These are phyloP conservation scores for Coregonus sp. DNA, from an alignment of 2,797 vertebrate genomes.

Conservation along the genomic window DNA sequence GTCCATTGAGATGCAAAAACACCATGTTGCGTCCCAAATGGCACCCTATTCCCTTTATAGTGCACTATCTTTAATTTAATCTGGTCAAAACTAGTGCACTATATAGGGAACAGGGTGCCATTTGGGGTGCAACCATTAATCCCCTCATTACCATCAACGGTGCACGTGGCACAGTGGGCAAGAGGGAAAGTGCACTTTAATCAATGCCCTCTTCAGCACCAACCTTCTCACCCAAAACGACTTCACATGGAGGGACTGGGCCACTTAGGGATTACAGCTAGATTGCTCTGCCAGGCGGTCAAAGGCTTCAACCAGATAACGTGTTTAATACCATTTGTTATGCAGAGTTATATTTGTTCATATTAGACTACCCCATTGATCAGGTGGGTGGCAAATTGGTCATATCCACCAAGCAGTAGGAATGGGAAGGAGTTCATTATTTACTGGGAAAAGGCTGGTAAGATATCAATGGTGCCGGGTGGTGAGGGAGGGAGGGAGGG, in stretches of 20 bases:
- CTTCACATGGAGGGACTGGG: conserved; percentile 23
- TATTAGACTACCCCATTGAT: background rate
- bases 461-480: background rate
- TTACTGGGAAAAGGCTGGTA: background rate
- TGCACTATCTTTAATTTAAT: background rate
- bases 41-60: background rate
- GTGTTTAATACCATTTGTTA: conserved; percentile 35
- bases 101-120: background rate
- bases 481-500: background rate
- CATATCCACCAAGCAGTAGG: background rate
- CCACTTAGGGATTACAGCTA: conserved; percentile 10
- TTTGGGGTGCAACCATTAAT: conserved; percentile 17
- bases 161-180: conserved; percentile 50
- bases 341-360: conserved; percentile 5
- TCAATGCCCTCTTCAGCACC: conserved; percentile 45
- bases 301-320: conserved; percentile 23
- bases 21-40: conserved; percentile 12
- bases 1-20: conserved; percentile 58
- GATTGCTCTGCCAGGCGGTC: conserved; percentile 35
- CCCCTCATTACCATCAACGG: conserved; percentile 61
- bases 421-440: background rate
- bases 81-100: background rate
- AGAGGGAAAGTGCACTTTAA: conserved; percentile 48
- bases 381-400: background rate
- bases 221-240: conserved; percentile 32